Evolutionary conservation across 2,888 invertebrate genomes (phyloP), one percentile per base, ranked within the genome.

Genomic region (Drosophila fungiperda): DNA sequence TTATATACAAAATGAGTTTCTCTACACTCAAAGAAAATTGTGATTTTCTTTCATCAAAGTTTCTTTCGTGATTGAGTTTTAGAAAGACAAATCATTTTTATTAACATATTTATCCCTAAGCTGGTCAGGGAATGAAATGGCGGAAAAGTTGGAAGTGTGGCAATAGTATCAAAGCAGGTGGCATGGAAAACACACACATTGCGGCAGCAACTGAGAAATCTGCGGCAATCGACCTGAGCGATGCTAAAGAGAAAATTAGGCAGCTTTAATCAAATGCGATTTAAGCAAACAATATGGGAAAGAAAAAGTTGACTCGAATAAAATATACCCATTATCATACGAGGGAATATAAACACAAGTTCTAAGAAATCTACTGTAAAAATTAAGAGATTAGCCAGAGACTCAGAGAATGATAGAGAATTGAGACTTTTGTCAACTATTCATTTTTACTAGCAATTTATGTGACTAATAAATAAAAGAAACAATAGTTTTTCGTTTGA

Each of bases 1-100:
- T 26, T 58, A 52, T 50, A 48, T 49, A 63, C 52, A 60, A 68
- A 65, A 63, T 65, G 78, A 65, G 68, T 60, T 61, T 66, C 36
- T 33, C 35, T 53, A 54, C 42, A 15, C 57, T 62, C 9, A 6
- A 1, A 9, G 9, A 17, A 20, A 33, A 23, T 2, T 15, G 23
- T 23, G 23, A 45, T 8, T 45, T 3, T 38, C 8, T 1, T 23
- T 8, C 15, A 23, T 0, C 23, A 23, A 45, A 12, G 38, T 9
- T 17, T 8, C 9, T 17, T 17, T 9, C 20, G 12, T 20, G 20
- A 20, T 42, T 42, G 20, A 20, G 3, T 20, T 7, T 15, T 45
- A 2, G 2, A 38, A 0, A 38, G 29, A 4, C 29, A 29, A 29
- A 29, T 29, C 29, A 29, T 29, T 29, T 29, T 29, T 29, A 29